A percentile compares a stretch with the other conserved stretches of the same genome.
Evolutionary conservation across 2,113 vertebrate genomes (phyloP).

Genomic region (Ochotona curzoniae): DNA sequence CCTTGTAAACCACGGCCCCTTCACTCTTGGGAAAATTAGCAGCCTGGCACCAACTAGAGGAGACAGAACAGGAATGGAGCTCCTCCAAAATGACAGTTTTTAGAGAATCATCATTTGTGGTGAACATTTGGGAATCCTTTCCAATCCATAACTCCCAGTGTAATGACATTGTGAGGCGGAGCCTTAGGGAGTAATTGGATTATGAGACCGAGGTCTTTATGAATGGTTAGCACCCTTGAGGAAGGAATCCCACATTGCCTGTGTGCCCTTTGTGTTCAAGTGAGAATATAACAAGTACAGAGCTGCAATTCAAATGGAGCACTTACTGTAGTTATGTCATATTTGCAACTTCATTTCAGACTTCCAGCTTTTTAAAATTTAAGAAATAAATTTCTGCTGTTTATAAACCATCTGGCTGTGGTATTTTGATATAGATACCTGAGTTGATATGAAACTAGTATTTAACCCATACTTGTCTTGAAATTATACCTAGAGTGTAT

Average conservation of each 20-base stretch:
- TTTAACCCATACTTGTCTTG: too few species aligned
- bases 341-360: neutral
- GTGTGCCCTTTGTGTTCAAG: neutral
- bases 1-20: neutral
- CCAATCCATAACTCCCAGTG: neutral
- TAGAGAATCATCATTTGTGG: neutral
- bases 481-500: neutral
- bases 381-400: neutral
- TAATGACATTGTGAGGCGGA: neutral
- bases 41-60: neutral
- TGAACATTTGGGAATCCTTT: neutral
- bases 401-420: neutral
- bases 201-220: neutral
- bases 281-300: neutral
- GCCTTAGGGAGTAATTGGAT: neutral
- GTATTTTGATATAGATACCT: neutral
- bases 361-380: neutral
- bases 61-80: neutral
- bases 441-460: neutral
- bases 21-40: neutral
- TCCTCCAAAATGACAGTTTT: neutral
- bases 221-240: neutral
- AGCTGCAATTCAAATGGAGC: too few species aligned
- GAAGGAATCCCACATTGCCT: neutral
- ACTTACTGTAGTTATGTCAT: neutral